These are phyloP conservation scores for Ophioninae sp. DNA, from an alignment of 2,888 invertebrate genomes.

Conservation along the genomic window DNA sequence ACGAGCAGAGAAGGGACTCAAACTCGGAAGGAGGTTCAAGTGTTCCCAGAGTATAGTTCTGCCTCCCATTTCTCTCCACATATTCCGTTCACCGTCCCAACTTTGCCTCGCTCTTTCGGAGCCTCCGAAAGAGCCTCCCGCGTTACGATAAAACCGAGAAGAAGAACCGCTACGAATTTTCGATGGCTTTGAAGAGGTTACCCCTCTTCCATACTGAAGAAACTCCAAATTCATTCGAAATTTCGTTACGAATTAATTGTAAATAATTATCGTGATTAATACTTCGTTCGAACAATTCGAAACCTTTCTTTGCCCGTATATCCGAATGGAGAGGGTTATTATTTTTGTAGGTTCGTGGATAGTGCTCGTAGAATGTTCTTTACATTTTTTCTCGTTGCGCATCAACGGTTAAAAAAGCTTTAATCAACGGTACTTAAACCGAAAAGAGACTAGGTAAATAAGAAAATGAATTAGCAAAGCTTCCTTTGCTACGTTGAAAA, in stretches of 20 bases:
- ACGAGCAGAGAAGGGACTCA: slow-evolving; percentile 27
- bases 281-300: background rate
- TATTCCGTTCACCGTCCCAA: slow-evolving; percentile 21
- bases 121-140: background rate
- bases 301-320: background rate
- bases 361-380: background rate
- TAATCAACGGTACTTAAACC: background rate
- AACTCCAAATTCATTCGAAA: background rate
- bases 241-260: slow-evolving; percentile 4
- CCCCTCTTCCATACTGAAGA: background rate
- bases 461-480: too few species aligned
- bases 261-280: slow-evolving; percentile 8
- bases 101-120: slow-evolving; percentile 1
- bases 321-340: background rate
- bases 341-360: background rate
- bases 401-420: background rate
- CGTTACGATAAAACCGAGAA: slow-evolving; percentile 16
- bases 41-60: slow-evolving; percentile 44
- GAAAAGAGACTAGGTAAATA: background rate
- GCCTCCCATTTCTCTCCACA: slow-evolving; percentile 24
- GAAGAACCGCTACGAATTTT: slow-evolving; percentile 10
- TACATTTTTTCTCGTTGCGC: background rate
- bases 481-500: too few species aligned
- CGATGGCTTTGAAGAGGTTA: slow-evolving; percentile 4
- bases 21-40: slow-evolving; percentile 33